Evolutionary conservation across 2,797 vertebrate species (phyloP).

Genomic region (Acanthiza pusilla): DNA sequence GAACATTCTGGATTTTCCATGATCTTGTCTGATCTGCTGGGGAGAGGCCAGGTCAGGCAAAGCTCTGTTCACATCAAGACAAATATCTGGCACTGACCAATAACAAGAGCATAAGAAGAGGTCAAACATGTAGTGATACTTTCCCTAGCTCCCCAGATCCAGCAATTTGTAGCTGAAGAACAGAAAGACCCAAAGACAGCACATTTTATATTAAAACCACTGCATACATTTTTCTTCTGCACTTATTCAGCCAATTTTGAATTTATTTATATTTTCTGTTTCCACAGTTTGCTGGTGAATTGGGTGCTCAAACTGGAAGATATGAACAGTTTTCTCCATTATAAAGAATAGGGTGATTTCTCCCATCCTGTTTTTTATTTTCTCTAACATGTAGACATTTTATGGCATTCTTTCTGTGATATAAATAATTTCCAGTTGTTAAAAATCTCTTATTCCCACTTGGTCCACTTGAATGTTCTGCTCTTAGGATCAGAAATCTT

Average conservation of each 20-base stretch:
- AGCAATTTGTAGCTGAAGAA: neutral
- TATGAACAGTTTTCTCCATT: neutral
- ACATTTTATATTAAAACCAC: neutral
- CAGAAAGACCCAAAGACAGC: neutral
- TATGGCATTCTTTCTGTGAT: neutral
- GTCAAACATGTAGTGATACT: neutral
- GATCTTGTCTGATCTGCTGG: neutral
- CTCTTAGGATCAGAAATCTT: neutral
- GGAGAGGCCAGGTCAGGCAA: neutral
- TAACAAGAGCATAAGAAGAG: neutral
- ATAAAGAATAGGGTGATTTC: neutral
- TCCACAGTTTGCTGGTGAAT: neutral
- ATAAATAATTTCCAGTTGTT: neutral
- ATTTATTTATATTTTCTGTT: neutral
- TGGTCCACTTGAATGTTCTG: neutral
- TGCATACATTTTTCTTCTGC: neutral
- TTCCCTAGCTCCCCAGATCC: neutral
- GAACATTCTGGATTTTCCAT: neutral
- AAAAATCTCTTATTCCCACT: neutral
- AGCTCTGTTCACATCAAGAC: neutral
- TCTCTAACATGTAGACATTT: neutral
- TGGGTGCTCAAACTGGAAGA: neutral
- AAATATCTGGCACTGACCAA: neutral
- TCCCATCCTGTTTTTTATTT: neutral
- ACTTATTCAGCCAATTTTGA: neutral